These are phyloP conservation scores for Meloidogyne chitwoodi DNA, from an alignment of 1,140 invertebrate genomes.

Conservation along the genomic window DNA sequence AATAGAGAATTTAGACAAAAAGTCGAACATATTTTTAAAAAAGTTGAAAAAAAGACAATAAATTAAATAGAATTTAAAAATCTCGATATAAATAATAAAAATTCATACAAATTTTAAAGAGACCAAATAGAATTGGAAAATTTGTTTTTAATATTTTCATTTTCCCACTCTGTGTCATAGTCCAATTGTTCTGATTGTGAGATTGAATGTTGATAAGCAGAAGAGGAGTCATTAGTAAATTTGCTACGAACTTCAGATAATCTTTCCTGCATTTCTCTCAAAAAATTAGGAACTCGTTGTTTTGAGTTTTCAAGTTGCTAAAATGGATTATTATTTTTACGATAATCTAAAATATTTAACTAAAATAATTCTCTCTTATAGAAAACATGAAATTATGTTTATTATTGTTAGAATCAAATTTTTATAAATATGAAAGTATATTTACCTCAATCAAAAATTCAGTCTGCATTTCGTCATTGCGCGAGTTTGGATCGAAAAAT, in stretches of 20 bases:
- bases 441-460: constrained; percentile 3
- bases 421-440: not conserved
- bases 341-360: too few species aligned
- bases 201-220: not conserved
- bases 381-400: too few species aligned
- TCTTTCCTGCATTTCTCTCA: not conserved
- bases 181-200: not conserved
- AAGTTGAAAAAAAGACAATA: too few species aligned
- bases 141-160: not conserved
- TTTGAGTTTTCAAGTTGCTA: not conserved
- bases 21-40: too few species aligned
- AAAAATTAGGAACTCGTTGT: not conserved
- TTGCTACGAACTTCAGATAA: not conserved
- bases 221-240: not conserved
- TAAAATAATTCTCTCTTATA: too few species aligned
- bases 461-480: constrained; percentile 1
- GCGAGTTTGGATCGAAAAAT: constrained; percentile 69
- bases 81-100: too few species aligned
- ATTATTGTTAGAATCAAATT: too few species aligned
- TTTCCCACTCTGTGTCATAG: not conserved
- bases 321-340: not conserved
- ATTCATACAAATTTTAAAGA: not conserved
- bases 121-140: not conserved
- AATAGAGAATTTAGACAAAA: too few species aligned
- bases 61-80: too few species aligned